Evolutionary conservation across 2,113 vertebrate species (phyloP).

Genomic region (Falcunculus frontatus): DNA sequence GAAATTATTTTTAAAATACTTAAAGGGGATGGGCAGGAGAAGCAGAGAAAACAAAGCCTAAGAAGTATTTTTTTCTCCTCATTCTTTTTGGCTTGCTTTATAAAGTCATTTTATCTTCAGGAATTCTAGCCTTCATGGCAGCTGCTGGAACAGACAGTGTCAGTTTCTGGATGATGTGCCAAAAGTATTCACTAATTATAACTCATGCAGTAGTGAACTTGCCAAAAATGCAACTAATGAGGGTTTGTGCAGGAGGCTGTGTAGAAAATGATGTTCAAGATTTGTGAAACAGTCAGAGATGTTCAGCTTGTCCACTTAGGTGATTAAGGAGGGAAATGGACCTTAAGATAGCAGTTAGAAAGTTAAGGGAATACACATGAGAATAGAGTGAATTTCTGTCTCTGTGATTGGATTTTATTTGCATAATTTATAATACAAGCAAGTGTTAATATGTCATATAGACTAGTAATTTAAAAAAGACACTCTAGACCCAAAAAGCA

Average conservation of each 20-base stretch:
- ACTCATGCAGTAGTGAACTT: not conserved
- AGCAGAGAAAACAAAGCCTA: not conserved
- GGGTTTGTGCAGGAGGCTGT: not conserved
- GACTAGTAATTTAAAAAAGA: not conserved
- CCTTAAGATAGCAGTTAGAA: not conserved
- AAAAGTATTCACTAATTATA: not conserved
- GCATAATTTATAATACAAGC: not conserved
- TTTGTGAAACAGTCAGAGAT: not conserved
- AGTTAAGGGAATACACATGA: not conserved
- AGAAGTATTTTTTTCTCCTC: not conserved
- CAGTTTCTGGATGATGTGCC: not conserved
- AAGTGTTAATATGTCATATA: not conserved
- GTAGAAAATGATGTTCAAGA: not conserved
- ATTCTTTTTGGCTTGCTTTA: not conserved
- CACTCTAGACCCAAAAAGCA: not conserved
- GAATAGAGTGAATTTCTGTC: not conserved
- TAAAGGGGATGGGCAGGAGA: not conserved
- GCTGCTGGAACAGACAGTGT: not conserved
- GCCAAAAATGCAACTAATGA: not conserved
- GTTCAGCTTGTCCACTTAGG: not conserved
- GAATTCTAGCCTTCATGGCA: not conserved
- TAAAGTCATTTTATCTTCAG: not conserved
- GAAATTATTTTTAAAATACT: not conserved
- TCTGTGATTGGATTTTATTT: not conserved
- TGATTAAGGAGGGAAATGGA: not conserved